Conservation (phyloP, 1,140 invertebrate genomes). For the Periplaneta americana region DNA sequence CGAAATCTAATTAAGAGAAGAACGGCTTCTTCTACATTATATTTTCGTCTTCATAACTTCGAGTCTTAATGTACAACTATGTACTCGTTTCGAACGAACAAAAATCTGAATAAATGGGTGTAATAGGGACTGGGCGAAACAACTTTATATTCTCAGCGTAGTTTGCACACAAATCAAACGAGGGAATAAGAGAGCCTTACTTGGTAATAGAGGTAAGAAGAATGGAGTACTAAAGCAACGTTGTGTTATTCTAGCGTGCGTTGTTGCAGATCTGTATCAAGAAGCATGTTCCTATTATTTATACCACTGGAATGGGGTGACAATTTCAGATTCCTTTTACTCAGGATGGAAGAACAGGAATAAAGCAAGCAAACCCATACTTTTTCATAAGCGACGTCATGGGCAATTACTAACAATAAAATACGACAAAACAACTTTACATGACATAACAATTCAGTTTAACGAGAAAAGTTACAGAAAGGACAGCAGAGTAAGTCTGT, state of each 20-base stretch:
- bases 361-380: too few species aligned
- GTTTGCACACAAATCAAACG: not conserved
- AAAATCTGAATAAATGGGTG: not conserved
- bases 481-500: too few species aligned
- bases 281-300: not conserved
- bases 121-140: not conserved
- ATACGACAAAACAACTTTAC: too few species aligned
- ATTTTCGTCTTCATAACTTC: not conserved
- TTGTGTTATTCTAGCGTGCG: too few species aligned
- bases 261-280: not conserved
- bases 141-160: not conserved
- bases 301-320: not conserved
- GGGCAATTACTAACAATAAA: too few species aligned
- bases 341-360: too few species aligned
- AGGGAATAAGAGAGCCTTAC: not conserved
- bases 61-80: not conserved
- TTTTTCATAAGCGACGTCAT: too few species aligned
- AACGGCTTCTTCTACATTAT: not conserved
- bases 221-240: not conserved
- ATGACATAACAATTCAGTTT: too few species aligned
- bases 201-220: not conserved
- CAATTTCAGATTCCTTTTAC: too few species aligned
- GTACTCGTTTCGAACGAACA: not conserved
- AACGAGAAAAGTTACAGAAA: too few species aligned
- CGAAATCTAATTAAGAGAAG: not conserved